A percentile compares a stretch with the other conserved stretches of the same genome.
phyloP scores from a whole-genome alignment of 2,113 vertebrate species.

The Petromus typicus region DNA sequence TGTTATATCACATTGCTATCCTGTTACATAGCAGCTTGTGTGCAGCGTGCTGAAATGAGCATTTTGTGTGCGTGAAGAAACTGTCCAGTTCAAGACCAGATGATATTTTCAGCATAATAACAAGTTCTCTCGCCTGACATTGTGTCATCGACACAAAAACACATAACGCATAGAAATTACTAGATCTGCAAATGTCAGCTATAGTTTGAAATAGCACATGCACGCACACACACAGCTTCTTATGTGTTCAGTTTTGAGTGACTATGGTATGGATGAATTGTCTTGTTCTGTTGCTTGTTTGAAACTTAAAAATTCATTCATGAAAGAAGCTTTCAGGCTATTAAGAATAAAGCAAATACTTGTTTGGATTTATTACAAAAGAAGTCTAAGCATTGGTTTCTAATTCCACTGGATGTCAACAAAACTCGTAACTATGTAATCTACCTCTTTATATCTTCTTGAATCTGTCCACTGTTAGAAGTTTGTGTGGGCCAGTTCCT shows the following conservation, averaged over 20 bases:
- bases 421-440: not conserved
- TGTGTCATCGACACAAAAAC: not conserved
- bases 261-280: not conserved
- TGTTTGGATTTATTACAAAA: not conserved
- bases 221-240: too few species aligned
- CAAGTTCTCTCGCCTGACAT: not conserved
- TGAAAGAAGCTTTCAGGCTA: not conserved
- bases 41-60: conserved; percentile 59
- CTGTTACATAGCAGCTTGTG: conserved; percentile 77
- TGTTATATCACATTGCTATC: conserved; percentile 71
- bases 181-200: too few species aligned
- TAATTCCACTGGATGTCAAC: not conserved
- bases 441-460: not conserved
- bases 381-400: not conserved
- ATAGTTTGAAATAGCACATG: too few species aligned
- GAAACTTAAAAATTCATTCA: not conserved
- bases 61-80: not conserved
- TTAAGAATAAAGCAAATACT: not conserved
- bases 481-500: not conserved
- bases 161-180: not conserved
- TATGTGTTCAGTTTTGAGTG: not conserved
- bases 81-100: not conserved
- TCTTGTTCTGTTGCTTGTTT: not conserved
- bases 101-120: not conserved
- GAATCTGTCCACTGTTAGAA: not conserved